Percentiles rank a stretch among this genome's conserved stretches.
phyloP scores from a whole-genome alignment of 2,113 vertebrate species.

The Dipodomys ordii region DNA sequence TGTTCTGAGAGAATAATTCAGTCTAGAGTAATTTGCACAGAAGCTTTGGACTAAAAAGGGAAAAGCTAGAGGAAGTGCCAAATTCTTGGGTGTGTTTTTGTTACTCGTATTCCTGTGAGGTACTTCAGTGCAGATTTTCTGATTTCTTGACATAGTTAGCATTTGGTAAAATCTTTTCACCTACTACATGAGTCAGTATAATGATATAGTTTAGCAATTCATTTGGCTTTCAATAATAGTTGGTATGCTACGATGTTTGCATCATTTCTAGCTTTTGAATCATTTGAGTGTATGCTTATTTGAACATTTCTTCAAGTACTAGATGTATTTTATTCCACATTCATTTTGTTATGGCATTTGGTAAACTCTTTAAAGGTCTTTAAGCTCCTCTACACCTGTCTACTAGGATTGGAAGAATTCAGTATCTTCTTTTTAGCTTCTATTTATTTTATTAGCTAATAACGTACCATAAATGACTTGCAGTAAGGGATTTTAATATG shows the following conservation, averaged over 20 bases:
- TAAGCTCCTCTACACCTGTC: not conserved
- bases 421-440: not conserved
- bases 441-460: not conserved
- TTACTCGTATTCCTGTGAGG: not conserved
- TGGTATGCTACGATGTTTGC: too few species aligned
- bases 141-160: not conserved
- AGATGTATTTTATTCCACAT: not conserved
- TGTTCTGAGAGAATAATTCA: not conserved
- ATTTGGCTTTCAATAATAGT: not conserved
- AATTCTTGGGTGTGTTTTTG: not conserved
- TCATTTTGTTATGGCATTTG: not conserved
- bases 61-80: not conserved
- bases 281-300: not conserved
- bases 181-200: not conserved
- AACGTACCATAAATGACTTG: not conserved
- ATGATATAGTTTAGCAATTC: not conserved
- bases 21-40: not conserved
- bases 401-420: not conserved
- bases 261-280: not conserved
- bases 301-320: not conserved
- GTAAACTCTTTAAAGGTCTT: not conserved
- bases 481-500: not conserved
- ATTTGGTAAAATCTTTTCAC: not conserved
- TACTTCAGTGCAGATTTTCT: not conserved
- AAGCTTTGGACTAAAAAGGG: not conserved